Evolutionary conservation across 1,140 invertebrate genomes (phyloP), one percentile per base, ranked within the genome.

Genomic region (Phenacoccus solenopsis): DNA sequence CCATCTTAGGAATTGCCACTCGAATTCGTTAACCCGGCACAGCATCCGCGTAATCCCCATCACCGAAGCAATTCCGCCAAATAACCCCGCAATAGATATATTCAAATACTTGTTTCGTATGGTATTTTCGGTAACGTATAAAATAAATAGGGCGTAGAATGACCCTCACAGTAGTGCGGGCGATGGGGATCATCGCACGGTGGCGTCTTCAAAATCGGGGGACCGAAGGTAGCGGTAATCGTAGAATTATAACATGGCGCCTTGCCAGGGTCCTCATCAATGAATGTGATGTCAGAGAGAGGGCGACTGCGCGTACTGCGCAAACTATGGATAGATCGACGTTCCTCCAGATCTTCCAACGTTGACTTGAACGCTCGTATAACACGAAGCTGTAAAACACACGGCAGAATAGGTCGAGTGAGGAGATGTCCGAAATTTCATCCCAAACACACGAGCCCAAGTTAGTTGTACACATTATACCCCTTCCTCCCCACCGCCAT

Each of bases 321-420:
- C 84, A 93, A 90, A 88, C 93, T 95, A 89, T 96, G 94, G 81
- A 96, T 88, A 82, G 94, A 96, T 81, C 94, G 90, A 79, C 94
- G 90, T 84, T 99, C 97, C 85, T 98, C 96, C 84, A 98, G 86
- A 84, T 99, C 97, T 88, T 99, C 97, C 86, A 98, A 85, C 79
- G 92, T 98, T 78, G 94, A 98, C 86, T 95, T 97, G 93, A 99
- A 99, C 80, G 96, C 97, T 86, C 96, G 92, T 84, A 99, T 96
- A 84, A 99, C 97, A 84, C 97, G 93, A 85, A 99, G 90, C 96
- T 99, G 93, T 85, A 93, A 93, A 88, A 85, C 69, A 72, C 72
- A 72, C 69, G 49, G 68, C 30, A 64, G 22, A n/a, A 64, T 22
- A 64, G 22, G 59, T 24, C 59, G 59, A 64, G 59, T 64, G 59